Base-by-base conservation (phyloP, 2,888 invertebrate species). In the Oxyteleia sp. region DNA sequence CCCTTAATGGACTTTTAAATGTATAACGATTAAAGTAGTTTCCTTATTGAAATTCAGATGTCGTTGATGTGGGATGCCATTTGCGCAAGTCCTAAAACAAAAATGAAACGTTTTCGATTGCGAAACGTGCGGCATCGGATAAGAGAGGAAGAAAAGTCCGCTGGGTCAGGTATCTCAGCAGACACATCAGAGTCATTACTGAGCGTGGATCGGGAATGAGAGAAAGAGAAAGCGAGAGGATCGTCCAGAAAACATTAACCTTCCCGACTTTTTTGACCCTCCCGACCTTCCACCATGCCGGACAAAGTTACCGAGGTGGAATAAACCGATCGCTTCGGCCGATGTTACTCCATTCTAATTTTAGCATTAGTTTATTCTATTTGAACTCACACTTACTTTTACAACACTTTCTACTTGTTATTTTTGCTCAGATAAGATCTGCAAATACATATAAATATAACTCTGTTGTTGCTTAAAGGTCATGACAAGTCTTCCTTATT, bases 231-330 rank as follows among this genome's bases (percentile, higher is more conserved):
- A 80, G 80, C 71, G 43, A 72, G 61, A 38, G 38, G 66, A 75
- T 68, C 76, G 59, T 76, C 64, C 71, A 79, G 55, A 53, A 71
- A 79, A 47, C 68, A 71, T 79, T 79, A 79, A 79, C 79, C 79
- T 79, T 79, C 61, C 35, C 63, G 64, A 71, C 79, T 71, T 71
- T 71, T 47, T 71, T 64, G 71, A 71, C 71, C 79, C 47, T 53
- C 16, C 16, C 55, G 63, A 79, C 79, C 79, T 76, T 68, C 66
- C 32, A 49, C 57, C 76, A 43, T 51, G 38, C 51, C 51, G 76
- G 51, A 59, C 68, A 59, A 66, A 68, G 51, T 68, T 68, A 43
- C 59, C 59, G 51, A 76, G 51, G 76, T 59, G 68, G 51, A 59
- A 68, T 57, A 29, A 68, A 59, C 57, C 51, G 59, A 76, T 76